phyloP scores from a whole-genome alignment of 2,797 vertebrate genomes.

The Buphagus erythrorhynchus region DNA sequence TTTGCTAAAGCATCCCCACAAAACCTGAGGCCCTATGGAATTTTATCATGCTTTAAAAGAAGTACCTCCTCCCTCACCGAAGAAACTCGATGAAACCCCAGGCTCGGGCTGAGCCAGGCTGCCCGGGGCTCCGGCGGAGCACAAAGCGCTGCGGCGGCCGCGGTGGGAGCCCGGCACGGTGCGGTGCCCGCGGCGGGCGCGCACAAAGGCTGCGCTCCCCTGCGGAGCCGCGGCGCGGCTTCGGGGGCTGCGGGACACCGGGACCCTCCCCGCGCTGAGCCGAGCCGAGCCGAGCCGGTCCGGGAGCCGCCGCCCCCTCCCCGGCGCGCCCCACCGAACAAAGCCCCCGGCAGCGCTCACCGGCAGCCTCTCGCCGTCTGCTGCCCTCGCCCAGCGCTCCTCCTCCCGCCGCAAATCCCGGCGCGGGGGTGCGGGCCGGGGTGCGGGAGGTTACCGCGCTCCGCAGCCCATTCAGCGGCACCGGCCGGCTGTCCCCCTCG shows the following conservation, averaged over 20 bases:
- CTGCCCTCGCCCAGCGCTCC: not conserved
- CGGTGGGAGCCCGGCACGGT: not conserved
- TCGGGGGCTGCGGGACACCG: not conserved
- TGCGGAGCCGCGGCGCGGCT: not conserved
- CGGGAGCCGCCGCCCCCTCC: not conserved
- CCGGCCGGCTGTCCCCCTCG: not conserved
- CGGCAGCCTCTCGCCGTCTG: not conserved
- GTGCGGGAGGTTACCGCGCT: not conserved
- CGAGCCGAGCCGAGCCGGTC: not conserved
- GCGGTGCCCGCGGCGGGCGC: not conserved
- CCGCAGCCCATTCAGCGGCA: not conserved
- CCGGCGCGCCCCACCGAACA: not conserved
- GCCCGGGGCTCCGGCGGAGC: not conserved
- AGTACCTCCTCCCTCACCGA: not conserved
- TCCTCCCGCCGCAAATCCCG: not conserved
- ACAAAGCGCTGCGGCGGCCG: not conserved
- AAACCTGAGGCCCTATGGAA: not conserved
- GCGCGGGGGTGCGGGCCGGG: not conserved
- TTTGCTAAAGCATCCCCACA: not conserved
- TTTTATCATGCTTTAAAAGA: fast-evolving
- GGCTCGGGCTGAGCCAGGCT: not conserved
- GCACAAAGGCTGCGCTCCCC: not conserved
- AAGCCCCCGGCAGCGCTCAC: slow-evolving; percentile 4
- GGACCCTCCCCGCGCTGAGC: not conserved
- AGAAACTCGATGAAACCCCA: fast-evolving